phyloP scores from a whole-genome alignment of 2,113 vertebrate genomes.

The Oriolus oriolus region DNA sequence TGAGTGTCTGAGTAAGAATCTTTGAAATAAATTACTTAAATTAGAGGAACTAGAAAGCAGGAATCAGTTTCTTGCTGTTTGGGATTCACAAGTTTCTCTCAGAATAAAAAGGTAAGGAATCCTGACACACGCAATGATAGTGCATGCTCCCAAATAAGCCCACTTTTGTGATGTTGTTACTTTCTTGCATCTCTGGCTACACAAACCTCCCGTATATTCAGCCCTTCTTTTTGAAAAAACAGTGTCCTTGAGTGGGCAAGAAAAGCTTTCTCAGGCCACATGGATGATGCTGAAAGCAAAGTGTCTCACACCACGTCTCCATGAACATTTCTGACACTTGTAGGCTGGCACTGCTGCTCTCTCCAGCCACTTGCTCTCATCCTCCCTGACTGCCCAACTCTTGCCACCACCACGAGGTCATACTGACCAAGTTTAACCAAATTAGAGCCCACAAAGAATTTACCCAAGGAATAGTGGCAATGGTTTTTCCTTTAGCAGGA shows the following conservation, averaged over 20 bases:
- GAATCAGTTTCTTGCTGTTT: neutral
- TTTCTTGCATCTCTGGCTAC: neutral
- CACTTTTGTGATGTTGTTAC: neutral
- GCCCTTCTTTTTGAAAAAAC: neutral
- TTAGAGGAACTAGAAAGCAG: neutral
- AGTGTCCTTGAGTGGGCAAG: neutral
- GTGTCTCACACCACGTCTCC: neutral
- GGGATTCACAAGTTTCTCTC: neutral
- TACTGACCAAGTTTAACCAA: neutral
- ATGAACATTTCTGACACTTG: fast-evolving
- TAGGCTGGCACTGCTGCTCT: neutral
- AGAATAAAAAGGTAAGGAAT: neutral
- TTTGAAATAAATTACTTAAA: neutral
- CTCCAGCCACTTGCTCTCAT: neutral
- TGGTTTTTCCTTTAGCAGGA: neutral
- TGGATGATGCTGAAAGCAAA: neutral
- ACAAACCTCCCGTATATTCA: neutral
- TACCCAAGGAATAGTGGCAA: fast-evolving
- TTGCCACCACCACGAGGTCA: neutral
- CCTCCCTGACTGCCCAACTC: neutral
- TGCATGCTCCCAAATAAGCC: neutral
- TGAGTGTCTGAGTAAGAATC: neutral
- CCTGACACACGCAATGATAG: neutral
- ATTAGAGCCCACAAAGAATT: neutral
- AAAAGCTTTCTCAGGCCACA: neutral